phyloP scores from a whole-genome alignment of 2,113 vertebrate genomes.

The Lichenostomus cassidix region DNA sequence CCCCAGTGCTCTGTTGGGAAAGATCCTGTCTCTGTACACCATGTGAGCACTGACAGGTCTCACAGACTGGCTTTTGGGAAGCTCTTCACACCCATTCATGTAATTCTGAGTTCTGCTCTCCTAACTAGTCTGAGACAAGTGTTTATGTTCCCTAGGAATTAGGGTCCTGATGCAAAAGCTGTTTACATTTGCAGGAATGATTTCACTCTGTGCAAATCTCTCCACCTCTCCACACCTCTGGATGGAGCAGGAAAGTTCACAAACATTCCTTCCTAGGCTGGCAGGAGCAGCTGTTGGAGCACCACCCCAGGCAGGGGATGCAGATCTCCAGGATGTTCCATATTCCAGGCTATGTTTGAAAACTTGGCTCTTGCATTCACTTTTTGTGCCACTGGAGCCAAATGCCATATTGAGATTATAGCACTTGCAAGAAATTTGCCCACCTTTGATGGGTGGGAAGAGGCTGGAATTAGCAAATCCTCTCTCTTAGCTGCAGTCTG shows the following conservation, averaged over 20 bases:
- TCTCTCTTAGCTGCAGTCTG: background rate
- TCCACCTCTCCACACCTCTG: background rate
- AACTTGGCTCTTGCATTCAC: rapidly evolving
- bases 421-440: background rate
- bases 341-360: background rate
- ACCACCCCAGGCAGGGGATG: background rate
- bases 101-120: background rate
- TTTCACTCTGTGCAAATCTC: background rate
- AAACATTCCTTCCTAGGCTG: background rate
- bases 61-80: background rate
- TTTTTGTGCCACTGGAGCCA: background rate
- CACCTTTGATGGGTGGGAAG: background rate
- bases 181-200: background rate
- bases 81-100: background rate
- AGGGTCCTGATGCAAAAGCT: background rate
- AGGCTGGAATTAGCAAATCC: background rate
- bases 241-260: background rate
- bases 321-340: rapidly evolving
- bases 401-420: background rate
- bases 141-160: background rate
- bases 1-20: background rate
- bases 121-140: background rate
- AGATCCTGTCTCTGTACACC: background rate
- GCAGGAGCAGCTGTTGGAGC: background rate
- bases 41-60: rapidly evolving